These are phyloP conservation scores for Ailuropoda melanoleuca DNA, from an alignment of 2,113 vertebrate genomes.

Conservation along the genomic window DNA sequence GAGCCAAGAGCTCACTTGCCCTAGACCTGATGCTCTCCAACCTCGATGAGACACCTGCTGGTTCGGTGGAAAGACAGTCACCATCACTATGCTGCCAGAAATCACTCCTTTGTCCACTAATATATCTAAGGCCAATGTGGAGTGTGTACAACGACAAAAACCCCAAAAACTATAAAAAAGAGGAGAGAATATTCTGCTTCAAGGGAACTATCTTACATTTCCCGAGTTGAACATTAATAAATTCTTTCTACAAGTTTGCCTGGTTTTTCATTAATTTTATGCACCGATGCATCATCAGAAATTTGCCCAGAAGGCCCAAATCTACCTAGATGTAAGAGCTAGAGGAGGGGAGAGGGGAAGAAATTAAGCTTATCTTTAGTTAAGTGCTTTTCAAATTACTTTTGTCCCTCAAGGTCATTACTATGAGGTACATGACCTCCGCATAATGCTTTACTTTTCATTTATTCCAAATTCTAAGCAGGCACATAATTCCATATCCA, in stretches of 20 bases:
- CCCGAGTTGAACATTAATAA: background rate
- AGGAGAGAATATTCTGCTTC: background rate
- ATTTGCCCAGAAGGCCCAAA: conserved; percentile 1
- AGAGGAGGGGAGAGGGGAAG: background rate
- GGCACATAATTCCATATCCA: background rate
- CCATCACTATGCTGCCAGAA: background rate
- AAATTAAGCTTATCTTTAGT: background rate
- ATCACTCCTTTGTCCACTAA: background rate
- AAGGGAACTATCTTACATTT: background rate
- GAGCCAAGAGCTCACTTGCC: background rate
- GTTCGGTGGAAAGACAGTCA: background rate
- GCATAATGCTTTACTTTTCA: background rate
- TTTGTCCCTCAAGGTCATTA: background rate
- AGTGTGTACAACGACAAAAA: background rate
- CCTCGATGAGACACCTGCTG: no score
- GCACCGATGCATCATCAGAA: background rate
- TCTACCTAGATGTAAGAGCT: background rate
- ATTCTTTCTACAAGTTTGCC: background rate
- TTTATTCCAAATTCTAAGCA: background rate
- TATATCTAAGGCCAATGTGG: background rate
- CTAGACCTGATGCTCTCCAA: background rate
- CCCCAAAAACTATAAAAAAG: background rate
- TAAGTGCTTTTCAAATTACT: background rate
- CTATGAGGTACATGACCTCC: background rate
- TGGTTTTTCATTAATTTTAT: background rate